Conservation (phyloP, 1,140 invertebrate species). For the Homarus americanus region DNA sequence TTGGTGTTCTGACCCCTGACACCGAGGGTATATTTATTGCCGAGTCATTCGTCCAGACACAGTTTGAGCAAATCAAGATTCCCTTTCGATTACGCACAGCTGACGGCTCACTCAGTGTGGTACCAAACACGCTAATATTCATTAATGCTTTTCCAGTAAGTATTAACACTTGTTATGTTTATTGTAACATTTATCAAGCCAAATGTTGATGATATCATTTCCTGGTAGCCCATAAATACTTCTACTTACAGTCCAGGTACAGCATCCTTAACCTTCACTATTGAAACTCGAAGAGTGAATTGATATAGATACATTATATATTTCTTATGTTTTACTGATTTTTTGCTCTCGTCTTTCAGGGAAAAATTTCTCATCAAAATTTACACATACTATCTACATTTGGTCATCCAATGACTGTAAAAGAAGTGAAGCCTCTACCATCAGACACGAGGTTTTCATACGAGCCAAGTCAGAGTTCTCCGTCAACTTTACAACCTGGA, state of each 20-base stretch:
- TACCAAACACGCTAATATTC: conserved; percentile 84
- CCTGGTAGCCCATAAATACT: too few relatives aligned
- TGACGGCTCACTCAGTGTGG: conserved; percentile 74
- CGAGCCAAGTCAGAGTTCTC: conserved; percentile 66
- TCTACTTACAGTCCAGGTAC: neutral
- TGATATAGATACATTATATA: neutral
- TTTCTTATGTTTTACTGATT: neutral
- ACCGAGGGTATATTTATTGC: conserved; percentile 85
- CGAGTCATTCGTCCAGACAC: conserved; percentile 86
- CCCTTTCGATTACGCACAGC: conserved; percentile 81
- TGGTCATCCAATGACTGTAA: conserved; percentile 84
- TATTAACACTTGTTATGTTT: neutral
- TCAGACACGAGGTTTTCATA: conserved; percentile 80
- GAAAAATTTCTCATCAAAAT: conserved; percentile 86
- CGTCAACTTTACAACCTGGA: conserved; percentile 76
- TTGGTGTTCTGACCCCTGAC: conserved; percentile 85
- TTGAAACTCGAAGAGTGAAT: neutral
- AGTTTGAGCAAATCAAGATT: conserved; percentile 84
- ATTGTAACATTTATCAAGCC: neutral
- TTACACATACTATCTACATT: conserved; percentile 87
- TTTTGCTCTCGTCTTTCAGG: conserved; percentile 81
- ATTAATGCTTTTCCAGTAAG: conserved; percentile 89
- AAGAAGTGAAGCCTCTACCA: conserved; percentile 79
- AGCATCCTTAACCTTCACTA: neutral
- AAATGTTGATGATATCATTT: too few relatives aligned